Evolutionary conservation across 1,140 invertebrate species (phyloP), one percentile per base, ranked within the genome.

Genomic region (Cecropterus lyciades): DNA sequence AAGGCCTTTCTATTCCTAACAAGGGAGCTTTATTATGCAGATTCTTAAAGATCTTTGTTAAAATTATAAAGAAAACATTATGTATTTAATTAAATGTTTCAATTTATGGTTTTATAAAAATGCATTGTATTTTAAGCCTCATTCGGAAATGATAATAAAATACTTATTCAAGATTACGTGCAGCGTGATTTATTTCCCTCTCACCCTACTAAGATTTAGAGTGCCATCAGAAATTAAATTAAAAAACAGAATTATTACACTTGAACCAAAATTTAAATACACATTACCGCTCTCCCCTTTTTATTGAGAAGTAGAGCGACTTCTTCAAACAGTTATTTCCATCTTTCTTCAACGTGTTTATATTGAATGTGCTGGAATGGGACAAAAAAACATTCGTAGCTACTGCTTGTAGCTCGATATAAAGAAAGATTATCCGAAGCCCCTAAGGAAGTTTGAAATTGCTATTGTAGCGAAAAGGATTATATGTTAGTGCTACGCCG

Each of bases 371-470:
- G 73, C 52, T 30, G 55, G 75, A 87, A 72, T 67, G 76, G 63
- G 80, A 85, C 16, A 53, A 48, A 65, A 73, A 52, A 75, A n/a
- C 71, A 43, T 76, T 77, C 63, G 67, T 69, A 75, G 77, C 78
- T 77, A 79, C 72, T 73, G 75, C 79, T 81, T 78, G 79, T 83
- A 86, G 79, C 82, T 86, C 85, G 83, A 87, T 92, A 92, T 92
- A 92, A 93, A 93, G 92, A 92, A 93, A 92, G 92, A 92, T 93
- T 93, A 93, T 93, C 89, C 89, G 84, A 90, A 93, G 92, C 90
- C 91, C 91, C 92, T 92, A 92, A 93, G 91, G 90, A 93, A 93
- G 91, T 93, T 93, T 91, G 91, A 91, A 93, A 93, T 93, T 92
- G 92, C 92, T 91, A 91, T 93, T 93, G 91, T 92, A 92, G 91